Conservation (phyloP, 2,797 vertebrate genomes). For the Catharus ustulatus region DNA sequence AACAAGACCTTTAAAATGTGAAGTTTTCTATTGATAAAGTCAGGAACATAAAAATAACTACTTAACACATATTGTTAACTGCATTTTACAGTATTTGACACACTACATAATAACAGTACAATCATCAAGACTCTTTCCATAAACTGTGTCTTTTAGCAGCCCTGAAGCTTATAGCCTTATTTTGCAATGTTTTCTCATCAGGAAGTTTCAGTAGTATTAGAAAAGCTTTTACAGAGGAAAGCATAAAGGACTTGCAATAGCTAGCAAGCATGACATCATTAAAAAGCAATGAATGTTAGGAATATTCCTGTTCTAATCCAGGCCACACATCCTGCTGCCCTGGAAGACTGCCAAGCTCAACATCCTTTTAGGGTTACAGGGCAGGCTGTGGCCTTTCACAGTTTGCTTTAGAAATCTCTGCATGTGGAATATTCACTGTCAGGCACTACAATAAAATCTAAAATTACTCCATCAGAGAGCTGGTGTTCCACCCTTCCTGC, state of each 20-base stretch:
- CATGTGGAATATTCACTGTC: conserved; percentile 73
- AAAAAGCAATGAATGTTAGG: conserved; percentile 66
- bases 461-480: conserved; percentile 76
- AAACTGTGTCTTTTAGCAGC: not conserved
- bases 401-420: conserved; percentile 78
- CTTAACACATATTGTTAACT: not conserved
- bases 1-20: not conserved
- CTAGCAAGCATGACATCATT: conserved; percentile 74
- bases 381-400: conserved; percentile 84
- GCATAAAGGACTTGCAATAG: conserved; percentile 54
- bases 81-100: not conserved
- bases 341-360: conserved; percentile 77
- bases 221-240: conserved; percentile 62
- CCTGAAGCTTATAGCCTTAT: not conserved
- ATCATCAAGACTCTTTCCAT: not conserved
- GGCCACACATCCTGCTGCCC: conserved; percentile 81
- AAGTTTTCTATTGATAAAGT: not conserved
- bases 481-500: conserved; percentile 81
- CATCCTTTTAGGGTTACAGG: conserved; percentile 88
- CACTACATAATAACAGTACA: not conserved
- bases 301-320: conserved; percentile 70
- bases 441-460: conserved; percentile 79
- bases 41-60: not conserved
- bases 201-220: conserved; percentile 65
- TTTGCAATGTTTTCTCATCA: conserved; percentile 52